Evolutionary conservation across 1,140 invertebrate species (phyloP), one percentile per base, ranked within the genome.

Genomic region (Carposina sasakii): DNA sequence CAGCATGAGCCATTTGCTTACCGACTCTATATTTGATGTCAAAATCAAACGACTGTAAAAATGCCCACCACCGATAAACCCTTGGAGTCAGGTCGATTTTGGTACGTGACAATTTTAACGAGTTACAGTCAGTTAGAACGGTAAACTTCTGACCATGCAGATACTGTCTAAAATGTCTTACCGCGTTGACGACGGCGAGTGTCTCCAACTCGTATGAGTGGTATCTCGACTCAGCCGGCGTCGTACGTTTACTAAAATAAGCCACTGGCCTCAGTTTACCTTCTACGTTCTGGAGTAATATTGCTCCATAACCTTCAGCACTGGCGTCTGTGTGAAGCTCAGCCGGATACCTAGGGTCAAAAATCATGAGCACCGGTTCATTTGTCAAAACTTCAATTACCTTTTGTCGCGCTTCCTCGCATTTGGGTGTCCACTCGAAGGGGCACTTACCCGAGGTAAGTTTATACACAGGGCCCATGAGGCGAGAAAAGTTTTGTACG

Each of bases 91-190:
- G n/a, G n/a, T n/a, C n/a, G n/a, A n/a, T n/a, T n/a, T 42, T 24
- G 8, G 3, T 23, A 24, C 17, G 9, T 2, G 23, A 42, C 4
- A 23, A 8, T 15, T 42, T 42, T 8, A 42, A 5, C 4, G 40
- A 8, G 16, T 42, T 42, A 15, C 40, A 28, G 51, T 45, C 51
- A 60, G 65, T 13, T 67, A 46, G n/a, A n/a, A n/a, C n/a, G n/a
- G n/a, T n/a, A n/a, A n/a, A n/a, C n/a, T n/a, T n/a, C n/a, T n/a
- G n/a, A 17, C 46, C 58, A 9, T 60, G 45, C 9, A 76, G 37
- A 48, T 71, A 68, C n/a, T 60, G 48, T 51, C 53, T 48, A 44
- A 72, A 72, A 48, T 68, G 58, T 22, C 56, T 62, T 4, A 65
- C 34, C 1, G 55, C 33, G 20, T 58, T 52, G 17, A 64, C 48